Base-by-base conservation (phyloP, 2,888 invertebrate species). In the Drosophila colorata region DNA sequence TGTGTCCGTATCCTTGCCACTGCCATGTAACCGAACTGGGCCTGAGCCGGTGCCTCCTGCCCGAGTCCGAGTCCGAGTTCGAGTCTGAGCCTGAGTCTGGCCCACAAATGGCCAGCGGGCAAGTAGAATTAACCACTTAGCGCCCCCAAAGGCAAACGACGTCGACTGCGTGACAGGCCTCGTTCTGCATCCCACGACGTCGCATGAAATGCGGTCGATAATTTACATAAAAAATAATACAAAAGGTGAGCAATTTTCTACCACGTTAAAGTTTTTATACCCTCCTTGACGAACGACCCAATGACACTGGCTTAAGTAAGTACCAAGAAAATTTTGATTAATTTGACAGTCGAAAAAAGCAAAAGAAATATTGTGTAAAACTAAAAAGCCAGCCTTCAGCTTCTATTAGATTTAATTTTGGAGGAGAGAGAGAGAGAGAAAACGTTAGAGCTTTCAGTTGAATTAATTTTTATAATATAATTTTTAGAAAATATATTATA, bases 101-200 rank as follows among this genome's bases (percentile, higher is more conserved):
- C 49, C 47, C 70, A 66, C 71, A 88, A 88, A 84, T 88, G 86
- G 83, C 77, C 88, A 88, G 63, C 80, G 72, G 83, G 69, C 80
- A 79, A 77, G 86, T 79, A 66, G 83, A 79, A 88, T 84, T 85
- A 84, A 87, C 86, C 83, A 84, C 83, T 84, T 84, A 82, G 88
- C 63, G 78, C 78, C 87, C 81, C 78, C 72, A 68, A 51, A 44
- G 31, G 40, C 61, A 53, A 61, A 55, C 56, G 41, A 28, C 46
- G 43, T 59, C 38, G 67, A 31, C 78, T 78, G 85, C 85, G 82
- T 85, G 85, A 64, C 82, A 78, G 49, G 37, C 41, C 33, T 59
- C 59, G 41, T 53, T 49, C 65, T 43, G 47, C 53, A 48, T 31
- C 41, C 49, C 25, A 20, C 35, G 9, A 18, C 52, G 35, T 31